Conservation (phyloP, 2,888 invertebrate genomes). For the Xestia xanthographa region DNA sequence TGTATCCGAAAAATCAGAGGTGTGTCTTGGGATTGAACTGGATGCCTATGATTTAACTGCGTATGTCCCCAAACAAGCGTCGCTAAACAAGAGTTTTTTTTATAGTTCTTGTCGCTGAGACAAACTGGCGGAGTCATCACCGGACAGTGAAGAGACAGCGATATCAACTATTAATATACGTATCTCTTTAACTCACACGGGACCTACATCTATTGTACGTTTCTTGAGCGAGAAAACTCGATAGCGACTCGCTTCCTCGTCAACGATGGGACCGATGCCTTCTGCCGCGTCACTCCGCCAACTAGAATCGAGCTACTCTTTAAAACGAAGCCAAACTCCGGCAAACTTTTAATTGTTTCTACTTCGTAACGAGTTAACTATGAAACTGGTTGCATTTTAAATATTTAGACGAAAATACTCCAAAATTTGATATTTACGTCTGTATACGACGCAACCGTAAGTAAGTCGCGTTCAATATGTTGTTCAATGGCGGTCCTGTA, state of each 20-base stretch:
- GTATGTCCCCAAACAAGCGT: background rate
- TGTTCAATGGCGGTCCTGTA: too few species aligned
- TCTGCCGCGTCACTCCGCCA: constrained; percentile 19
- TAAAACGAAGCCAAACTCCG: constrained; percentile 31
- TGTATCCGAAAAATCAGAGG: too few species aligned
- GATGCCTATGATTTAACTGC: too few species aligned
- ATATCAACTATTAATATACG: background rate
- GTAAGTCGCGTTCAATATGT: too few species aligned
- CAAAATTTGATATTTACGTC: too few species aligned
- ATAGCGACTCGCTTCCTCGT: background rate
- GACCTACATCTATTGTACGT: background rate
- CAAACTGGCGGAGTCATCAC: too few species aligned
- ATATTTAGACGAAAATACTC: background rate
- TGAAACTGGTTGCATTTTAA: constrained; percentile 10
- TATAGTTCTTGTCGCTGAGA: too few species aligned
- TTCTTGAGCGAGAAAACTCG: background rate
- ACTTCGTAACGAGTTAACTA: constrained; percentile 38
- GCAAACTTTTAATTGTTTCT: constrained; percentile 39
- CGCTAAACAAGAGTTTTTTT: background rate
- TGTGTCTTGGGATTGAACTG: too few species aligned
- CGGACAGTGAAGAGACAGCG: too few species aligned
- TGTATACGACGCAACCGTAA: too few species aligned
- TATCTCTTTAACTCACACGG: background rate
- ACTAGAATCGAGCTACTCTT: constrained; percentile 21
- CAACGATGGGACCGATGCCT: background rate